Base-by-base conservation (phyloP, 2,888 invertebrate species). In the Marasmarcha lunaedactyla region DNA sequence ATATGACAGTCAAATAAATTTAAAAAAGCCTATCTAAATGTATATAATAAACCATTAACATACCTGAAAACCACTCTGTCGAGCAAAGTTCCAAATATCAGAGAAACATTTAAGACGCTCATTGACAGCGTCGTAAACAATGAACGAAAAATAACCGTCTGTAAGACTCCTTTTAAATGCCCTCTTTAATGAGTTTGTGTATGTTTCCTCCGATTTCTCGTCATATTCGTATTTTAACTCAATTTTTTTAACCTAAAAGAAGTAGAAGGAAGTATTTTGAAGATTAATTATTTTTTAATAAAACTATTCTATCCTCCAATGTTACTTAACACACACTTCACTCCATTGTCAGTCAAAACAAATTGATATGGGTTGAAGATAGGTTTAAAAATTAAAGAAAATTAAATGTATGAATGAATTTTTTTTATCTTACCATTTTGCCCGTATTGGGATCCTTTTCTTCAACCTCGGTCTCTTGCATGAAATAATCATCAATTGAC, bases 401-500 rank as follows among this genome's bases (percentile, higher is more conserved):
- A n/a, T n/a, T n/a, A n/a, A n/a, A n/a, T n/a, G n/a, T n/a, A n/a
- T n/a, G n/a, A n/a, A n/a, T n/a, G n/a, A n/a, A n/a, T n/a, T n/a
- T n/a, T n/a, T n/a, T n/a, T 9, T 26, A 20, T 38, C 40, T 65
- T 41, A 91, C 85, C 60, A 85, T 87, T 68, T 91, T 91, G 10
- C 93, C 93, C 45, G 90, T 90, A 46, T 88, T 85, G 2, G 88
- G 86, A 61, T 92, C 91, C 37, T 73, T 85, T 38, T 88, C 86
- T 54, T 89, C 89, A 49, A 89, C 86, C 70, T 94, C 94, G 43
- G 90, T 89, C 71, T 94, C 94, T 43, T 92, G 89, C 87, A 97
- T 91, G 60, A 97, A 98, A 73, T 98, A 98, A 74, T 98, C 97
- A 68, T 98, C 97, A 44, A 98, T 87, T 44, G 95, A 95, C 59